Evolutionary conservation across 2,797 vertebrate genomes (phyloP), one percentile per base, ranked within the genome.

Genomic region (Delichon dasypus): DNA sequence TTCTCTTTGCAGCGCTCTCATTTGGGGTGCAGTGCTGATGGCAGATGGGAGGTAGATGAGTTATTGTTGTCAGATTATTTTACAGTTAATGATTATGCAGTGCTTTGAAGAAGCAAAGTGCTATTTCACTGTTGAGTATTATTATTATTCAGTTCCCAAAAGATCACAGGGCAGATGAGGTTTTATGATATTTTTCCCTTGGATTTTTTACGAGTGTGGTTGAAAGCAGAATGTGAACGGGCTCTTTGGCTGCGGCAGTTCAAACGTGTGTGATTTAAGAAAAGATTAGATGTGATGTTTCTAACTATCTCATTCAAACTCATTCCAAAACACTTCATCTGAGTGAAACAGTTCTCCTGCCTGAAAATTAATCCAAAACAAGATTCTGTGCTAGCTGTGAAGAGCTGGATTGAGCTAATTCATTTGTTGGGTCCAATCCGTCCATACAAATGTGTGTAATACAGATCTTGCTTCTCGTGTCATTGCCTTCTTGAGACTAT

Each of bases 321-420:
- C 77, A 88, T 94, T 93, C 83, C 83, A 95, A 85, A 95, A 73
- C 67, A 91, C 44, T 96, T 91, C n/a, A 78, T 95, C 45, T n/a
- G 60, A 90, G 71, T 27, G 48, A 93, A 95, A 90, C 53, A 79
- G 62, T 95, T 95, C 64, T 93, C 21, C 34, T 86, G 77, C 64
- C 64, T 95, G 88, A 94, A 93, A 94, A 94, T 79, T 91, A 91
- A 94, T 95, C 85, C 74, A 86, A 95, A 94, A 55, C 64, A 89
- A 85, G 62, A 66, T 75, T 89, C 68, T 84, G 47, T 57, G 54
- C 70, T 84, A 64, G 66, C 71, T 90, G 61, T 72, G 70, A 88
- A 72, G 70, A 76, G 40, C 70, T 90, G 86, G 54, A 81, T 94
- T 47, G 51, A 92, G 85, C 40, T 76, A 93, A 88, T 87, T 68